Conservation (phyloP, 2,888 invertebrate species). For the Oscheius onirici region DNA sequence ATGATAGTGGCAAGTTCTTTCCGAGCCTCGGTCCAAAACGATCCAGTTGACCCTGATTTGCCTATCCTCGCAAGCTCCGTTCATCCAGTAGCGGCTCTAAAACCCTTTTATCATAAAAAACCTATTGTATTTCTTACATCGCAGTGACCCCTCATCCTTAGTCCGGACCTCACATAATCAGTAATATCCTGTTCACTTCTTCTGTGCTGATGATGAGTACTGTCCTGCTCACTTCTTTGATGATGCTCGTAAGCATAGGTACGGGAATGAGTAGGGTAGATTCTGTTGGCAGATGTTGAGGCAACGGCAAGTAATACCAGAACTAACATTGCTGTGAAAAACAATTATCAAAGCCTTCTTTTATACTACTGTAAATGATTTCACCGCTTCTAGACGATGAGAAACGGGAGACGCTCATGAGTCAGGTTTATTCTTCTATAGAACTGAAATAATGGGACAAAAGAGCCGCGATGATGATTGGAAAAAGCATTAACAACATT, state of each 20-base stretch:
- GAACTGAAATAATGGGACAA: slow-evolving; percentile 12
- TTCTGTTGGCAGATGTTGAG: no score
- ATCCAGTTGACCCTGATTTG: slow-evolving; percentile 3
- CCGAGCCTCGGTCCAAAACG: not conserved
- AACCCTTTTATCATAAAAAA: not conserved
- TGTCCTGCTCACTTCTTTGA: not conserved
- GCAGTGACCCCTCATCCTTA: slow-evolving; percentile 3
- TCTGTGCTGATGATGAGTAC: not conserved
- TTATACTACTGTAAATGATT: not conserved
- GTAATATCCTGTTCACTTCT: slow-evolving; percentile 1
- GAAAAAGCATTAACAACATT: slow-evolving; percentile 17
- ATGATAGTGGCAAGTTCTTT: slow-evolving; percentile 1
- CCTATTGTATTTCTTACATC: not conserved
- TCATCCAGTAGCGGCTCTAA: not conserved
- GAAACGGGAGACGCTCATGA: not conserved
- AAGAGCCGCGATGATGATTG: not conserved
- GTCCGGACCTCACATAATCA: not conserved
- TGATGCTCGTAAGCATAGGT: not conserved
- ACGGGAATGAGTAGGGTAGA: not conserved
- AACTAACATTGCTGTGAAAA: not conserved
- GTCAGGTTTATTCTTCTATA: slow-evolving; percentile 23
- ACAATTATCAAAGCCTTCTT: not conserved
- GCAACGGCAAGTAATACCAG: not conserved
- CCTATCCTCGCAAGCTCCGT: not conserved
- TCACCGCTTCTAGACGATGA: not conserved